Percentiles rank a stretch among this genome's conserved stretches.
Conservation (phyloP, 2,888 invertebrate genomes). For the Prosopocoilus inquinatus region DNA sequence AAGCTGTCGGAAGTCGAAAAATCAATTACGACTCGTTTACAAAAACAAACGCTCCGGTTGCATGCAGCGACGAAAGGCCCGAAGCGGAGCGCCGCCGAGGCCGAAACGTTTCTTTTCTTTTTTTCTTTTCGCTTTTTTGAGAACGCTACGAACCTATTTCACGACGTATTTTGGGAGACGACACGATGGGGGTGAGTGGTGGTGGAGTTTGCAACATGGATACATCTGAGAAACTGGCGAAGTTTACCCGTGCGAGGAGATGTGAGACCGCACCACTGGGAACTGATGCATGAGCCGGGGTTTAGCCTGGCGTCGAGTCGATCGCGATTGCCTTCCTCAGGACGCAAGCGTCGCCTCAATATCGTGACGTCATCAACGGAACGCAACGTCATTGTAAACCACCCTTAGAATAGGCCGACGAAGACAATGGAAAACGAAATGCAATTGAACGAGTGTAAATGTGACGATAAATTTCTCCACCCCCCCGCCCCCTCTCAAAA, state of each 20-base stretch:
- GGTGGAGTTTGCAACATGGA: not conserved
- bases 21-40: no score
- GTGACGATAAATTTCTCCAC: slow-evolving; percentile 8
- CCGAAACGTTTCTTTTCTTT: no score
- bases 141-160: slow-evolving; percentile 2
- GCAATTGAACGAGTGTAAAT: slow-evolving; percentile 15
- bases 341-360: slow-evolving; percentile 38
- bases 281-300: slow-evolving; percentile 40
- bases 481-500: not conserved
- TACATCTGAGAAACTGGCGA: slow-evolving; percentile 4
- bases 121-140: no score
- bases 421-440: slow-evolving; percentile 23
- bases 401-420: slow-evolving; percentile 21
- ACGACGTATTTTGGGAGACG: not conserved
- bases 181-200: not conserved
- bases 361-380: slow-evolving; percentile 36
- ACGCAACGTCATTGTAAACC: slow-evolving; percentile 37
- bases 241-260: slow-evolving; percentile 4
- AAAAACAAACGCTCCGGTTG: no score
- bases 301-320: slow-evolving; percentile 40
- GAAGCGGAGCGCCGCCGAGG: no score
- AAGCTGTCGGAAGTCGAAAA: no score
- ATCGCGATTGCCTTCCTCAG: slow-evolving; percentile 38
- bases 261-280: slow-evolving; percentile 23
- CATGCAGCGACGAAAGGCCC: no score